phyloP scores from a whole-genome alignment of 1,140 invertebrate species.

The Vanessa tameamea region DNA sequence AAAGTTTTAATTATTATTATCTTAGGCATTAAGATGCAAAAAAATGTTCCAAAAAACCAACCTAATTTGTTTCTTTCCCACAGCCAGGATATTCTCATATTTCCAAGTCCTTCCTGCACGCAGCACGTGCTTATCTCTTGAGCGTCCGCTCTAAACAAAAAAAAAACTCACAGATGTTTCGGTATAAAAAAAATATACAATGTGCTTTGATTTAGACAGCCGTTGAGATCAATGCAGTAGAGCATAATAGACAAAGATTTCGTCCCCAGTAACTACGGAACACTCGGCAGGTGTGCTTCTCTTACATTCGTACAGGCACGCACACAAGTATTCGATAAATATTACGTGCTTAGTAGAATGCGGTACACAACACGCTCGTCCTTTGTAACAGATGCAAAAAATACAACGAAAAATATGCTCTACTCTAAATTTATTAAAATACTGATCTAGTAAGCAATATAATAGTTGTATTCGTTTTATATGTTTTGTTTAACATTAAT shows the following conservation, averaged over 20 bases:
- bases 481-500: no score
- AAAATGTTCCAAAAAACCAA: not conserved
- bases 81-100: slow-evolving; percentile 4
- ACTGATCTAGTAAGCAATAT: no score
- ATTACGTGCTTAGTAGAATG: slow-evolving; percentile 44
- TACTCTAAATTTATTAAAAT: slow-evolving; percentile 37
- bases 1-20: not conserved
- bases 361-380: slow-evolving; percentile 54
- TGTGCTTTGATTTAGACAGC: slow-evolving; percentile 42
- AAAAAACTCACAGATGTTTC: slow-evolving; percentile 58
- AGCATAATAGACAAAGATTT: slow-evolving; percentile 38
- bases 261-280: slow-evolving; percentile 35
- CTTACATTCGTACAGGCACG: slow-evolving; percentile 47
- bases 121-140: slow-evolving; percentile 57
- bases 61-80: slow-evolving; percentile 7
- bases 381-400: slow-evolving; percentile 52
- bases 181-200: slow-evolving; percentile 48
- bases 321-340: slow-evolving; percentile 49
- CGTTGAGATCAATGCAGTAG: slow-evolving; percentile 50
- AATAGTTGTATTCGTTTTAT: no score
- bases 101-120: slow-evolving; percentile 9
- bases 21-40: not conserved
- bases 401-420: slow-evolving; percentile 50
- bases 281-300: slow-evolving; percentile 66
- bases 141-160: slow-evolving; percentile 48